phyloP scores from a whole-genome alignment of 1,140 invertebrate species.

The Oncopeltus fasciatus region DNA sequence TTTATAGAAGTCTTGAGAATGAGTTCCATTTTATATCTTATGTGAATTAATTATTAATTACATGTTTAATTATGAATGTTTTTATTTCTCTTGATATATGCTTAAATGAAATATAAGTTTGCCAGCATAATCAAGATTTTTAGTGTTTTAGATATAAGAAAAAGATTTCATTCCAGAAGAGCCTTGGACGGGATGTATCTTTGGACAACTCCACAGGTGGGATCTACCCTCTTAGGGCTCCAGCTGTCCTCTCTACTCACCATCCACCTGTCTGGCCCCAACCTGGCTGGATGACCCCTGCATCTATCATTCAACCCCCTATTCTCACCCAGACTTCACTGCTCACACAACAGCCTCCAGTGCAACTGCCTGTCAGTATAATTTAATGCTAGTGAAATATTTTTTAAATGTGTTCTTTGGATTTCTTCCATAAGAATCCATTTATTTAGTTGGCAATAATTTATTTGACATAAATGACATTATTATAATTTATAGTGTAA shows the following conservation, averaged over 20 bases:
- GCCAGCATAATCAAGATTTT: too few relatives aligned
- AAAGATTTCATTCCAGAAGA: neutral
- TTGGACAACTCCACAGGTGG: neutral
- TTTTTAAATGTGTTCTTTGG: neutral
- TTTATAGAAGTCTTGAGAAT: too few relatives aligned
- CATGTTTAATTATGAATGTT: too few relatives aligned
- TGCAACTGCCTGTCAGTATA: neutral
- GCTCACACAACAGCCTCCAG: neutral
- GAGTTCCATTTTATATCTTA: too few relatives aligned
- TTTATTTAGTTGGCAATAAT: neutral
- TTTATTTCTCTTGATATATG: too few relatives aligned
- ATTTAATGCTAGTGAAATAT: neutral
- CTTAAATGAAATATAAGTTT: too few relatives aligned
- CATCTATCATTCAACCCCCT: neutral
- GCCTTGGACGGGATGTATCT: neutral
- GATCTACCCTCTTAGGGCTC: neutral
- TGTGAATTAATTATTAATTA: too few relatives aligned
- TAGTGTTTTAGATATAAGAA: too few relatives aligned
- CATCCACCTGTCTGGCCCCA: neutral
- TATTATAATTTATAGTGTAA: too few relatives aligned
- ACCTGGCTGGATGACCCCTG: constrained; percentile 1
- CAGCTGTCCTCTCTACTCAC: neutral
- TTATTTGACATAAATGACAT: too few relatives aligned
- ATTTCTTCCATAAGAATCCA: too few relatives aligned
- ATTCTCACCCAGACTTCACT: neutral